A percentile compares a stretch with the other conserved stretches of the same genome.
phyloP scores from a whole-genome alignment of 2,797 vertebrate genomes.

The Rhynchonycteris naso region DNA sequence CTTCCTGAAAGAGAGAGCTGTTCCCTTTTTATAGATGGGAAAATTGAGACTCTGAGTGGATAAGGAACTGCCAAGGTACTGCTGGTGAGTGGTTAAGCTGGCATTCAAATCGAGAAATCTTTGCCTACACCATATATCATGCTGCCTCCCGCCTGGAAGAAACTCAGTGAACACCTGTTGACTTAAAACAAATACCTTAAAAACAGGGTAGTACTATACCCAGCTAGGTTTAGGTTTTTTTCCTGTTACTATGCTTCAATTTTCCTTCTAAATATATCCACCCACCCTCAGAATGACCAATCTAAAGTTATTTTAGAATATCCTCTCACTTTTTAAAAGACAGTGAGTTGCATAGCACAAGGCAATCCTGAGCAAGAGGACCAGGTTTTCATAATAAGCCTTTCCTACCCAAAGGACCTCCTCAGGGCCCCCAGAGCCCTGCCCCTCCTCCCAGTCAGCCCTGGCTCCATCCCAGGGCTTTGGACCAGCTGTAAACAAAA shows the following conservation, averaged over 20 bases:
- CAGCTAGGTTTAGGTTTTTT: background rate
- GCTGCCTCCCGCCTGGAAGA: background rate
- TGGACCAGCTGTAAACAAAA: background rate
- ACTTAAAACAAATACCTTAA: constrained; percentile 38
- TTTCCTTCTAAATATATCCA: constrained; percentile 49
- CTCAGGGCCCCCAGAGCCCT: background rate
- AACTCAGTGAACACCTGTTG: background rate
- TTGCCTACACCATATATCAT: background rate
- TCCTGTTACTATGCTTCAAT: constrained; percentile 17
- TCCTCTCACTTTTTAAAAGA: constrained; percentile 23
- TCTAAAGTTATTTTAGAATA: constrained; percentile 18
- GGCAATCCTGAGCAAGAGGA: constrained; percentile 40
- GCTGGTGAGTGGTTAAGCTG: background rate
- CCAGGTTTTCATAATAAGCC: background rate
- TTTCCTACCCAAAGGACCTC: background rate
- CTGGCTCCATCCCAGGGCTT: background rate
- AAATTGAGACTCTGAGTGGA: background rate
- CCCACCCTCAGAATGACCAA: constrained; percentile 27
- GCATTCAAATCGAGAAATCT: background rate
- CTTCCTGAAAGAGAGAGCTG: too few species aligned
- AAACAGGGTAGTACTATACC: background rate
- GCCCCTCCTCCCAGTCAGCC: background rate
- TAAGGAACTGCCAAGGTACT: background rate
- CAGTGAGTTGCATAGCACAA: background rate
- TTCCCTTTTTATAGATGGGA: too few species aligned